Conservation (phyloP, 2,888 invertebrate genomes). For the Drosophila mimica region DNA sequence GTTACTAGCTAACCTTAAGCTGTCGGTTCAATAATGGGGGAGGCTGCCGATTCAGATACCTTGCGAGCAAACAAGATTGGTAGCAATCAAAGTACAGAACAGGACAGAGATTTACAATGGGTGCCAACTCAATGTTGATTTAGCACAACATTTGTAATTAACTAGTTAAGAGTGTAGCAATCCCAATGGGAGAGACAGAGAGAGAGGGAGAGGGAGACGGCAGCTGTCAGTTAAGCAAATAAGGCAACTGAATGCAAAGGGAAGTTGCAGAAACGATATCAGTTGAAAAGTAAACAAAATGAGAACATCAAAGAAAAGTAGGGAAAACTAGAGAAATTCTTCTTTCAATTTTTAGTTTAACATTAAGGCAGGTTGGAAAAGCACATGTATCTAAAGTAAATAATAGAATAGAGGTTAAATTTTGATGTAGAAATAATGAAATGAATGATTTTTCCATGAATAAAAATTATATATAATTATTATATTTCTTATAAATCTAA, state of each 20-base stretch:
- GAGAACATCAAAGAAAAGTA: background rate
- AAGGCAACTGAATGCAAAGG: slow-evolving; percentile 2
- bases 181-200: background rate
- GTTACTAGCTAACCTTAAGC: slow-evolving; percentile 21
- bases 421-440: background rate
- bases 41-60: slow-evolving; percentile 11
- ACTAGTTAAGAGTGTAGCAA: slow-evolving; percentile 19
- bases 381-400: background rate
- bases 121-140: slow-evolving; percentile 25
- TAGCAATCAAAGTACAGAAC: slow-evolving; percentile 35
- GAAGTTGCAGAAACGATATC: background rate
- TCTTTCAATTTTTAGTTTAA: background rate
- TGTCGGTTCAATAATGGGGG: slow-evolving; percentile 19
- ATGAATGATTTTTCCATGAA: background rate
- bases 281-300: background rate
- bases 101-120: slow-evolving; percentile 32
- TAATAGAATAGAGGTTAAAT: background rate
- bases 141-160: slow-evolving; percentile 51
- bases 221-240: slow-evolving; percentile 28
- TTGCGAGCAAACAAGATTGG: slow-evolving; percentile 3
- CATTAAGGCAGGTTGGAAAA: background rate
- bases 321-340: background rate
- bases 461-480: background rate
- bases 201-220: background rate
- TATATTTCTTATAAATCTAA: background rate